phyloP scores from a whole-genome alignment of 1,140 invertebrate genomes.

The Leptoteleia sp. region DNA sequence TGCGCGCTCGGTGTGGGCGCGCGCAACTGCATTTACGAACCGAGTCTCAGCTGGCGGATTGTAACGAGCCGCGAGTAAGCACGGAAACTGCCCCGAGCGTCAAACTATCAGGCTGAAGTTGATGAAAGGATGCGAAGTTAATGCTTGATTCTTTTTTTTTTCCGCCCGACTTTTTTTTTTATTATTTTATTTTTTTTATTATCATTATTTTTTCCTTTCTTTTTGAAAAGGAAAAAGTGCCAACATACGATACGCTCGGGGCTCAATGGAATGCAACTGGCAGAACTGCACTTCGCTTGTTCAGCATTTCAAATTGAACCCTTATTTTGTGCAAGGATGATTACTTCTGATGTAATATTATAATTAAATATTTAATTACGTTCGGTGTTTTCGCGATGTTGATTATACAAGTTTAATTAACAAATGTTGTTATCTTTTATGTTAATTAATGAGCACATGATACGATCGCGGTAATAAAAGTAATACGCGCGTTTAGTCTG shows the following conservation, averaged over 20 bases:
- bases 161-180: too few species aligned
- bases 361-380: conserved; percentile 20
- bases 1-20: conserved; percentile 1
- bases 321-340: conserved; percentile 1
- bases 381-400: background rate
- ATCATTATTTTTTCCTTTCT: too few species aligned
- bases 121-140: conserved; percentile 56
- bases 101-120: conserved; percentile 45
- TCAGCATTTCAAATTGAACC: background rate
- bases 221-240: conserved; percentile 8
- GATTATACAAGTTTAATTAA: background rate
- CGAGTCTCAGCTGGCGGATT: conserved; percentile 39
- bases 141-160: conserved; percentile 38
- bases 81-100: conserved; percentile 14
- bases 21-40: conserved; percentile 19
- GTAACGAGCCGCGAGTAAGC: conserved; percentile 46
- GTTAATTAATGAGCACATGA: conserved; percentile 1
- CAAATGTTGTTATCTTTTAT: conserved; percentile 2
- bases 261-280: conserved; percentile 11
- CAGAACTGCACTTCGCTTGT: conserved; percentile 13
- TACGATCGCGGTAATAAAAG: conserved; percentile 2
- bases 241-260: conserved; percentile 9
- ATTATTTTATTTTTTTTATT: too few species aligned
- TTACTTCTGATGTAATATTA: conserved; percentile 11
- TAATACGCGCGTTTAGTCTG: background rate